Evolutionary conservation across 1,140 invertebrate genomes (phyloP).

Genomic region (Ceratosolen solmsi): DNA sequence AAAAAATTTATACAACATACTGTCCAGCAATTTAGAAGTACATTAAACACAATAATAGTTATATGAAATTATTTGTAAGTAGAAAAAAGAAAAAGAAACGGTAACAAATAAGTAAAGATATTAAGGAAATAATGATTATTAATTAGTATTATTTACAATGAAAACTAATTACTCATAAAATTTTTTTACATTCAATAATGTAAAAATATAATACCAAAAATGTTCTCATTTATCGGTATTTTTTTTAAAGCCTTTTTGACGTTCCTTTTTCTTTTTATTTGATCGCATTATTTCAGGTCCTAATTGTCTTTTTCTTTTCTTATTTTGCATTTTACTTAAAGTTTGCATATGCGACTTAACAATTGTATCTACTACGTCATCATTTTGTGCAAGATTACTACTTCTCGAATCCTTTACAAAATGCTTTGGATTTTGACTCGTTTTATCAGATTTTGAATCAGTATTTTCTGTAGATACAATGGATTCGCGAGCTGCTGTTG

Average conservation of each 20-base stretch:
- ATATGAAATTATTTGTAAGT: not conserved
- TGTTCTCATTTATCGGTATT: not conserved
- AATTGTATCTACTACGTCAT: not conserved
- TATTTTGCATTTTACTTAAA: conserved; percentile 57
- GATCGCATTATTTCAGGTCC: conserved; percentile 16
- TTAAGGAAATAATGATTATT: not conserved
- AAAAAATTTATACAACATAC: not conserved
- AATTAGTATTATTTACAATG: not conserved
- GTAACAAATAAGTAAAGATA: too few relatives aligned
- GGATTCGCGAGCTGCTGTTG: not conserved
- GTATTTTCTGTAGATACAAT: not conserved
- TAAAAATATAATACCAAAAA: conserved; percentile 26
- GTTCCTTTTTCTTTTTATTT: conserved; percentile 19
- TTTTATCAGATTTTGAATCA: not conserved
- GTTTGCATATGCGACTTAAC: conserved; percentile 1
- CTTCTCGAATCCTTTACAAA: not conserved
- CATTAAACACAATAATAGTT: too few relatives aligned
- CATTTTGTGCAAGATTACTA: not conserved
- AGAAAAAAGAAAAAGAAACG: not conserved
- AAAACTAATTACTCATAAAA: not conserved
- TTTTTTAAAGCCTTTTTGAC: not conserved
- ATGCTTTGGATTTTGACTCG: not conserved
- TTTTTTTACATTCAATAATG: conserved; percentile 3
- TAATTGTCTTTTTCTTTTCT: conserved; percentile 61
- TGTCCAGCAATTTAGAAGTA: not conserved